These are phyloP conservation scores for Caenorhabditis auriculariae DNA, from an alignment of 2,888 invertebrate species.

Conservation along the genomic window DNA sequence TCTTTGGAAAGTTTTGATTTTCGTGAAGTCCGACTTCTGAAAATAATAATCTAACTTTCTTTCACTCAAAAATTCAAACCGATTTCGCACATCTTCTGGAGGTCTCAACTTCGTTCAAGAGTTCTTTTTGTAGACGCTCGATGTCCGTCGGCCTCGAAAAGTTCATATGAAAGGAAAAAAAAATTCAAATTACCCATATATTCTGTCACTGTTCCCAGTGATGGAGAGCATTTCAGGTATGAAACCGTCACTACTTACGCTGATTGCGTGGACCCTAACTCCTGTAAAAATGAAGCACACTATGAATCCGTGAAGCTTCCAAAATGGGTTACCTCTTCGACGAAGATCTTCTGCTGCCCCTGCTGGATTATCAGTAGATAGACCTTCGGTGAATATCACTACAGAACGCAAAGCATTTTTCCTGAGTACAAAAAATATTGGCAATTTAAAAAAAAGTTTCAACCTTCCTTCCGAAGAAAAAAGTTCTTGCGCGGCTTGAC, in stretches of 20 bases:
- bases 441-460: neutral
- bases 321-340: too few relatives aligned
- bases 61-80: too few relatives aligned
- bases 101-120: constrained; percentile 41
- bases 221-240: constrained; percentile 45
- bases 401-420: constrained; percentile 26
- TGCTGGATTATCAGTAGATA: constrained; percentile 53
- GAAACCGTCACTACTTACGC: constrained; percentile 48
- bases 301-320: too few relatives aligned
- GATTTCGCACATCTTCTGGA: constrained; percentile 41
- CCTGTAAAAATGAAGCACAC: constrained; percentile 23
- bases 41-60: too few relatives aligned
- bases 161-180: neutral
- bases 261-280: constrained; percentile 53
- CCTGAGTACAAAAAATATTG: neutral
- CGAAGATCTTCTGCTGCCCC: constrained; percentile 44
- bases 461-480: constrained; percentile 36
- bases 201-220: constrained; percentile 41
- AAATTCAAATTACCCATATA: constrained; percentile 42
- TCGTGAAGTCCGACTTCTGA: constrained; percentile 4
- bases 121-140: constrained; percentile 26
- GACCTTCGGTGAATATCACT: constrained; percentile 57
- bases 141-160: constrained; percentile 37
- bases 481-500: constrained; percentile 15
- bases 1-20: too few relatives aligned